Evolutionary conservation across 1,140 invertebrate genomes (phyloP).

Genomic region (Lordiphosa clarofinis): DNA sequence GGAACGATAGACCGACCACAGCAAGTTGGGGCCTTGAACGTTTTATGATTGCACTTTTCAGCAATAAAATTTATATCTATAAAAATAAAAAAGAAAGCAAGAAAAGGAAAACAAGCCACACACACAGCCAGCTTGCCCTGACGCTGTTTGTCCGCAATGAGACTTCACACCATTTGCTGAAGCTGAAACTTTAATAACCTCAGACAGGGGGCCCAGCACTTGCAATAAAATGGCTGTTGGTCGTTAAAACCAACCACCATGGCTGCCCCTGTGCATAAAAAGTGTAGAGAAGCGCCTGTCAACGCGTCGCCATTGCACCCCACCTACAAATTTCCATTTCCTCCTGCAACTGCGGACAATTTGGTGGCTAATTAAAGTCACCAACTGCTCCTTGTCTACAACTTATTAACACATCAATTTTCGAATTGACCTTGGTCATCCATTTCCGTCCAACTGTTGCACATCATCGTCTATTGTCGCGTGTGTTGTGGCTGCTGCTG

Average conservation of each 20-base stretch:
- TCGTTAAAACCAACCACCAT: slow-evolving; percentile 45
- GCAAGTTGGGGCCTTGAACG: slow-evolving; percentile 52
- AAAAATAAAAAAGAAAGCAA: background rate
- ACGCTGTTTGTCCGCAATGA: slow-evolving; percentile 24
- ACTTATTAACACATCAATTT: background rate
- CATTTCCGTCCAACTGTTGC: slow-evolving; percentile 4
- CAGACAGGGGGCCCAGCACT: slow-evolving; percentile 53
- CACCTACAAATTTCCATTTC: too few relatives aligned
- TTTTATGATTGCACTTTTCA: slow-evolving; percentile 75
- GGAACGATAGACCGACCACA: slow-evolving; percentile 18
- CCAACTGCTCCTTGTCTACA: background rate
- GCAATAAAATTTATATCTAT: slow-evolving; percentile 48
- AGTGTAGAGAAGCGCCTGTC: slow-evolving; percentile 35
- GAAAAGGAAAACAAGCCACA: slow-evolving; percentile 1
- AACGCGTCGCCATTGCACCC: slow-evolving; percentile 28
- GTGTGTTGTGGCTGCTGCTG: background rate
- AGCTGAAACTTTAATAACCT: slow-evolving; percentile 69
- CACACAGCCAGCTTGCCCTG: background rate
- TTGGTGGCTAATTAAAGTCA: too few relatives aligned
- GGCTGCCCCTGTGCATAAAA: slow-evolving; percentile 16
- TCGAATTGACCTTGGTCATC: background rate
- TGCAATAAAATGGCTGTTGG: slow-evolving; percentile 65
- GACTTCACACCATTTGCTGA: slow-evolving; percentile 47
- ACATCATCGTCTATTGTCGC: slow-evolving; percentile 9
- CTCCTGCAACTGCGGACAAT: background rate